phyloP scores from a whole-genome alignment of 2,888 invertebrate genomes.

The Selenia dentaria region DNA sequence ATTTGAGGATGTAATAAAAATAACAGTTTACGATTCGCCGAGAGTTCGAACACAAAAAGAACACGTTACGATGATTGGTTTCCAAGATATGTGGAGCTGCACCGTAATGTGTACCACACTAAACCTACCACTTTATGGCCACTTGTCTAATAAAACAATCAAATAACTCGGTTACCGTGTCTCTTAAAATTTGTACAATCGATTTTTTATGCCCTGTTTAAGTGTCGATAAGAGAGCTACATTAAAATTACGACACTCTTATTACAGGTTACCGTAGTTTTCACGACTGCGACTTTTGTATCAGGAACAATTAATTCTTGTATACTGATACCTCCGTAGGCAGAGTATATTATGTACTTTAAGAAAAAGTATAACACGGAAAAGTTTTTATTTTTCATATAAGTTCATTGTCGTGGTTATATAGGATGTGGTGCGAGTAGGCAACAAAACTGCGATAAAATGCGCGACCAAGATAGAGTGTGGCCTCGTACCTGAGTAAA shows the following conservation, averaged over 20 bases:
- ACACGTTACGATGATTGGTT: constrained; percentile 56
- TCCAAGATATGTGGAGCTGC: constrained; percentile 32
- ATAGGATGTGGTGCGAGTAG: too few relatives aligned
- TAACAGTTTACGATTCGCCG: constrained; percentile 20
- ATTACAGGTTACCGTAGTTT: neutral
- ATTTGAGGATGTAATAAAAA: constrained; percentile 14
- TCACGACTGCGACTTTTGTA: too few relatives aligned
- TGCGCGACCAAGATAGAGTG: constrained; percentile 61
- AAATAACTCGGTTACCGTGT: constrained; percentile 54
- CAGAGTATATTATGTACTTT: constrained; percentile 34
- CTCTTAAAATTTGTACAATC: constrained; percentile 40
- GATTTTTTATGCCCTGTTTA: constrained; percentile 39
- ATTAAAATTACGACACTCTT: neutral
- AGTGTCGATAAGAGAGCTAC: constrained; percentile 7
- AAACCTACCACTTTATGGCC: constrained; percentile 62
- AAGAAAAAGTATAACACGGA: constrained; percentile 62
- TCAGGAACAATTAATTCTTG: too few relatives aligned
- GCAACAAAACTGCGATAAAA: constrained; percentile 48
- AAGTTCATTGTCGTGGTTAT: constrained; percentile 63
- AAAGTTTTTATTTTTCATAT: constrained; percentile 69
- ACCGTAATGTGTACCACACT: constrained; percentile 42
- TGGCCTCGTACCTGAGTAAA: constrained; percentile 72
- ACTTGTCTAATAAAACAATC: constrained; percentile 75
- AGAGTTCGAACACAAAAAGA: constrained; percentile 62
- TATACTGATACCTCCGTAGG: neutral